phyloP scores from a whole-genome alignment of 1,140 invertebrate species.

The Drosophila varians region DNA sequence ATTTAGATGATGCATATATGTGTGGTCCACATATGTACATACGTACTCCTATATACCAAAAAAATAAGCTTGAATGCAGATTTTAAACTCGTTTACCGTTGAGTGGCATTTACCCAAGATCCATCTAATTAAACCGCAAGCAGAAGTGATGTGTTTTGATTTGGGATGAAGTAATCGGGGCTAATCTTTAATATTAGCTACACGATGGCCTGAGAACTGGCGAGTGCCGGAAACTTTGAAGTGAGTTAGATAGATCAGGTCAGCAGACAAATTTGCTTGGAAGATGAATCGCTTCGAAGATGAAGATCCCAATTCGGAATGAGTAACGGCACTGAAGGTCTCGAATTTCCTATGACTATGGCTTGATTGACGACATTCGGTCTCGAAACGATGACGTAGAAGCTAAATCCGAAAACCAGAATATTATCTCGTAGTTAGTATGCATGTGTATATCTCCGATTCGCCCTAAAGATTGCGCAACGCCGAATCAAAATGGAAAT shows the following conservation, averaged over 20 bases:
- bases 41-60: neutral
- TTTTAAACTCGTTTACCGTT: slow-evolving; percentile 65
- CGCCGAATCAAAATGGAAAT: slow-evolving; percentile 15
- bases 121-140: slow-evolving; percentile 51
- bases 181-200: slow-evolving; percentile 43
- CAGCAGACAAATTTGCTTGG: slow-evolving; percentile 37
- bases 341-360: slow-evolving; percentile 51
- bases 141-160: slow-evolving; percentile 16
- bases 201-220: slow-evolving; percentile 39
- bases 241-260: slow-evolving; percentile 50
- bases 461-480: slow-evolving; percentile 35
- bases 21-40: slow-evolving; percentile 4
- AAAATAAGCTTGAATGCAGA: slow-evolving; percentile 15
- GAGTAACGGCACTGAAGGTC: slow-evolving; percentile 25
- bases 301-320: slow-evolving; percentile 22
- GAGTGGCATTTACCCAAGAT: slow-evolving; percentile 61
- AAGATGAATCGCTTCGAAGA: slow-evolving; percentile 36
- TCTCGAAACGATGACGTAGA: slow-evolving; percentile 20
- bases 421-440: neutral
- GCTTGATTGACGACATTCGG: slow-evolving; percentile 23
- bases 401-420: slow-evolving; percentile 20
- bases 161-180: slow-evolving; percentile 70
- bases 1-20: slow-evolving; percentile 16
- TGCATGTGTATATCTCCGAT: neutral
- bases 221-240: slow-evolving; percentile 68